Evolutionary conservation across 2,888 invertebrate genomes (phyloP), one percentile per base, ranked within the genome.

Genomic region (Baccha elongata): DNA sequence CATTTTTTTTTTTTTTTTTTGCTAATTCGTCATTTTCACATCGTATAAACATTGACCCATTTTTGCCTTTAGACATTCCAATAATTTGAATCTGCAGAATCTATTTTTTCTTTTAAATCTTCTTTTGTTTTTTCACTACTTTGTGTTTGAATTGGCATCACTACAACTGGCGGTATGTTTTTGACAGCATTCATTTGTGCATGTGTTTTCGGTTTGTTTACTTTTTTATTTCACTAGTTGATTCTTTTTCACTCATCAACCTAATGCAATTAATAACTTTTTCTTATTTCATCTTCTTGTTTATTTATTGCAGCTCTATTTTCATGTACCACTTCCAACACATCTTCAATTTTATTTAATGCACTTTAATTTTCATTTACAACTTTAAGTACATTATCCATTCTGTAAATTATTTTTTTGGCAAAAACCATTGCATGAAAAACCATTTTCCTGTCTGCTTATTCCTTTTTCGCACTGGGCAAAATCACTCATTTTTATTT

Each of bases 211-310:
- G 35, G 37, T 53, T 53, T 21, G 53, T 48, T 64, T 64, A 48
- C 23, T 35, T 64, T 62, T 32, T 62, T 46, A 60, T 23, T 46
- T 62, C 62, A 35, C 10, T 62, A 15, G 62, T 48, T 13, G 10
- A 1, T 13, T 46, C 46, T 62, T 62, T 62, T 32, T 35, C 62
- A 62, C 35, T 21, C 10, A 62, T 62, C n/a, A 19, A 1, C 15
- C 40, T 58, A 19, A 46, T 46, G 21, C 21, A 46, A 48, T 23
- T 35, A 10, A 48, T 10, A 1, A 23, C 10, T 4, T 2, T 10
- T n/a, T 46, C n/a, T 64, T 48, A 64, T 48, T 37, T 48, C 62
- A 15, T 32, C 44, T 60, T 46, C 44, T 60, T 60, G 60, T 32
- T 46, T 60, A 60, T 46, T 58, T 15, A 58, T 17, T 26, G 42